Evolutionary conservation across 1,140 invertebrate genomes (phyloP).

Genomic region (Camponotus pennsylvanicus): DNA sequence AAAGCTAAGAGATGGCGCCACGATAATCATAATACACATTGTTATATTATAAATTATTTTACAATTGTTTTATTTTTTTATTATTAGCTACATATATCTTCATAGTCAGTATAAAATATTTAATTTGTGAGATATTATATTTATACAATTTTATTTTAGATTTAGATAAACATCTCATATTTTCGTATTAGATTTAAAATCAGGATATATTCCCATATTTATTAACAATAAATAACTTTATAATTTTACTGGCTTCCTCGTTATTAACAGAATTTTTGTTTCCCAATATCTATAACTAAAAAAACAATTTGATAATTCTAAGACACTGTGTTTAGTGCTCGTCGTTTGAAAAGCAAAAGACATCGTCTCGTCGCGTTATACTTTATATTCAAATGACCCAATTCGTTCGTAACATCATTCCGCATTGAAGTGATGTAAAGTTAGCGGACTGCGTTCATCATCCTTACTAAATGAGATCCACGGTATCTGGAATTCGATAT

Average conservation of each 20-base stretch:
- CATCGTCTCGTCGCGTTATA: constrained; percentile 4
- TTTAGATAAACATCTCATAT: not conserved
- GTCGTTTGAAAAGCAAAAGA: constrained; percentile 20
- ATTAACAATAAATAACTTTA: not conserved
- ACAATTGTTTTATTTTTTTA: not conserved
- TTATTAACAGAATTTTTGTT: not conserved
- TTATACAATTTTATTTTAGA: not conserved
- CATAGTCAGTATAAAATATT: not conserved
- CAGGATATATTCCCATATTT: not conserved
- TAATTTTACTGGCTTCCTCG: not conserved
- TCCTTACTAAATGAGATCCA: constrained; percentile 55
- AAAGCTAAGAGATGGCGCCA: constrained; percentile 51
- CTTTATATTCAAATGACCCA: constrained; percentile 44
- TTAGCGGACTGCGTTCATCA: constrained; percentile 43
- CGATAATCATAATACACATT: not conserved
- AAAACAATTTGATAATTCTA: not conserved
- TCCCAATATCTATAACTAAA: not conserved
- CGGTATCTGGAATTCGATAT: constrained; percentile 51
- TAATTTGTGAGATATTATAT: not conserved
- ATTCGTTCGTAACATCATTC: constrained; percentile 20
- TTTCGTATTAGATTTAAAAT: not conserved
- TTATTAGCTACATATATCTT: not conserved
- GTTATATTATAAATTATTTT: not conserved
- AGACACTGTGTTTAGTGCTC: not conserved
- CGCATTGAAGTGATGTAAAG: constrained; percentile 37